Base-by-base conservation (phyloP, 1,140 invertebrate species). In the Drosophila cardini region DNA sequence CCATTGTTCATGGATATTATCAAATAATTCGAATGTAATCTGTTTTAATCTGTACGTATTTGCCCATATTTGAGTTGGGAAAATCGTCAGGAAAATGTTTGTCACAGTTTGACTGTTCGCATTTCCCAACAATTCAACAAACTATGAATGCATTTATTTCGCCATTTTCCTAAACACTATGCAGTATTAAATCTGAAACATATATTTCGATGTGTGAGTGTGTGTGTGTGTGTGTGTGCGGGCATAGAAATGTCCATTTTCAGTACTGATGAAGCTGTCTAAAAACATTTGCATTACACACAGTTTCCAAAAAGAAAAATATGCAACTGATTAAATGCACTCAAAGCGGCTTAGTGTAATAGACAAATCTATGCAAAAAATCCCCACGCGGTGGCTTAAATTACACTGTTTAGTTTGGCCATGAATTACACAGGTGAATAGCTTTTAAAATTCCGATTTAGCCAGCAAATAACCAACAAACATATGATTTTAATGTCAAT, bases 1-100 rank as follows among this genome's bases (percentile, higher is more conserved):
- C 9, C 9, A 21, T 72, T 43, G 42, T 61, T 32, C 50, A 36
- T 53, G 58, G 55, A 58, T 55, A 78, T 83, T 83, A 83, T 83
- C 80, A 83, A 83, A 83, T 83, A 83, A 83, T 83, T 78, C 80
- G 75, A 46, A 57, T 78, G 80, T 83, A 83, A 83, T 83, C 80
- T 72, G 53, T 69, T 83, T 83, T 83, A 83, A 83, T 75, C 80
- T 53, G 76, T 13, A n/a, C 56, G 9, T 62, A 52, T 61, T 56
- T 57, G 4, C 15, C 13, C 18, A 16, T 65, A 9, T 56, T 53
- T 57, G 50, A 8, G 10, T 9, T 63, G 53, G 62, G 16, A 61
- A 64, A 72, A 42, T 62, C 79, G 69, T 62, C 60, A 36, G 45
- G 13, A 74, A 69, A 81, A 62, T 81, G 68, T 61, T 69, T 77